Evolutionary conservation across 2,797 vertebrate species (phyloP), one percentile per base, ranked within the genome.

Genomic region (Pagetopsis macropterus): DNA sequence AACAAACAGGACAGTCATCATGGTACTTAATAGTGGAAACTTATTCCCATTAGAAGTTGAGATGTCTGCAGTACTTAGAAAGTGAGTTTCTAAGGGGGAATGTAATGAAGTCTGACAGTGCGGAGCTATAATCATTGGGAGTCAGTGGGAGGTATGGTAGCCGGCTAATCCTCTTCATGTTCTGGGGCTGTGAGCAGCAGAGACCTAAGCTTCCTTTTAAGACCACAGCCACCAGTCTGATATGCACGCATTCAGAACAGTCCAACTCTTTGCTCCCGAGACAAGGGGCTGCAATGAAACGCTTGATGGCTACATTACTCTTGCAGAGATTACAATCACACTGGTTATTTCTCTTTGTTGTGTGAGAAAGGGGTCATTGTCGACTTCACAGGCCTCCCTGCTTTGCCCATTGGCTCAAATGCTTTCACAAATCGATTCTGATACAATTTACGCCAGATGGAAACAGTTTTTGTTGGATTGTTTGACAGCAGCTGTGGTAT

Each of bases 51-150:
- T 78, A 77, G 76, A 88, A 91, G 84, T 91, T 89, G 70, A 89
- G 84, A 91, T 88, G 87, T 90, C 77, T 85, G 77, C 83, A 79
- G 72, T 91, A 78, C 80, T 87, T 89, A 88, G 88, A 84, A 87
- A 91, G 77, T 75, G 65, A 85, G 84, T 93, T 91, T 90, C 78
- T 90, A 76, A 85, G 74, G 74, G 81, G 84, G 73, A 66, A 78
- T 77, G 86, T 91, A 92, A 93, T 94, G 91, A 91, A 88, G 87
- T 91, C 91, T 94, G 90, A 90, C 88, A 85, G 88, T 81, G 82
- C 82, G 79, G 80, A 87, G 86, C 89, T 86, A 83, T 90, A 90
- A 89, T 91, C 88, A 92, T 82, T 86, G 87, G 84, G 79, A 91
- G 90, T 91, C 89, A 84, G 92, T 91, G 81, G 89, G 89, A 89